Conservation (phyloP, 2,113 vertebrate species). For the Anseranas semipalmata region DNA sequence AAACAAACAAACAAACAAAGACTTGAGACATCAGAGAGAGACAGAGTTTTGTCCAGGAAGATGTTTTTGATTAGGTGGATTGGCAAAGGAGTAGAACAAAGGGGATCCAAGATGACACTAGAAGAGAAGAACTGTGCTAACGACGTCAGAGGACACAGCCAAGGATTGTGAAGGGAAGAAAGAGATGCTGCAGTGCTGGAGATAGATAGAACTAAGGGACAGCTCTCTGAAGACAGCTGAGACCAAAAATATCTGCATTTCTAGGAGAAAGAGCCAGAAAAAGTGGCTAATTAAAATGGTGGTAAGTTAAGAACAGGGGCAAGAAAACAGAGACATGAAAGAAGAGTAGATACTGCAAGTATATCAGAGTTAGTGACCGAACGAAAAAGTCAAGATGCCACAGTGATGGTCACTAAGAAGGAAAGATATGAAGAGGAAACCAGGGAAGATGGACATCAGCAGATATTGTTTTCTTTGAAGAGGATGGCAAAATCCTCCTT, state of each 20-base stretch:
- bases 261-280: not conserved
- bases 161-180: not conserved
- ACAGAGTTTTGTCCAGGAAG: not conserved
- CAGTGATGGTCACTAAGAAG: not conserved
- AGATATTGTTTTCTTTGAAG: not conserved
- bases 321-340: not conserved
- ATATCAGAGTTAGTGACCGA: not conserved
- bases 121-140: not conserved
- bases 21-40: not conserved
- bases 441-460: not conserved
- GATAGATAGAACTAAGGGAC: not conserved
- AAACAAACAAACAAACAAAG: not conserved
- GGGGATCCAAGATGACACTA: not conserved
- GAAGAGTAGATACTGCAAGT: not conserved
- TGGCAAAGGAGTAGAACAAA: not conserved
- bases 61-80: not conserved
- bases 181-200: not conserved
- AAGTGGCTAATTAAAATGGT: not conserved
- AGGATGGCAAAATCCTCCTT: not conserved
- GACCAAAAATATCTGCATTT: not conserved
- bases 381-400: slow-evolving; percentile 19
- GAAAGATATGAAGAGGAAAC: not conserved
- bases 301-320: not conserved
- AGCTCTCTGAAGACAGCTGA: not conserved
- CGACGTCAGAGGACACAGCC: not conserved